Evolutionary conservation across 1,140 invertebrate genomes (phyloP), one percentile per base, ranked within the genome.

Genomic region (Coptotermes formosanus): DNA sequence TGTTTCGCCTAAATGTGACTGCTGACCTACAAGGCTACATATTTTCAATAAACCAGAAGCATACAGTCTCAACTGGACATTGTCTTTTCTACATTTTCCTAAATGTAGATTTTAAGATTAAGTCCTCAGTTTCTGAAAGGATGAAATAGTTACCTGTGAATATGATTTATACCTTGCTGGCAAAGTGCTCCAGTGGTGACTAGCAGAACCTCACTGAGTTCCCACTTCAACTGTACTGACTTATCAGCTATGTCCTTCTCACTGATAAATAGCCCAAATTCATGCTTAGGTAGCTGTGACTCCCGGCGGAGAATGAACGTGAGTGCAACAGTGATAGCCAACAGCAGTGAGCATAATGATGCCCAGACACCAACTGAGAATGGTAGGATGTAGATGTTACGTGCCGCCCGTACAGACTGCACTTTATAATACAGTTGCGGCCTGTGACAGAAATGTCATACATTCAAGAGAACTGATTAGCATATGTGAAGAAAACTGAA

Each of bases 341-440:
- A 64, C 82, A 86, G 82, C 8, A 85, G 69, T 7, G 69, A 84
- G 48, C 55, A 64, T n/a, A 86, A 59, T 6, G 86, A 55, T 38
- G 48, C 59, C 86, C 86, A 86, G 45, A 86, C 86, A 4, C 82
- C 86, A 43, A 25, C 44, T 25, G 86, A 52, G 83, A 86, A 86
- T n/a, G 86, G 82, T 25, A 86, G 81, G 32, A 85, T 38, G 59
- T 86, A 86, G 12, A 86, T 82, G 69, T 86, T 86, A 12, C 86
- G 82, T 25, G 82, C 59, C 0, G 83, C 32, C 23, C 82, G 32
- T 19, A 84, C 32, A 23, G 86, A 86, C 23, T 81, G 82, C 38
- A 86, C 82, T 48, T 84, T 82, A 38, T 86, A 86, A 25, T 75
- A 85, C 84, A 85, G 85, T 75, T 55, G 45, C 44, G 84, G 86